Conservation (phyloP, 2,888 invertebrate genomes). For the Lamproptera curius region DNA sequence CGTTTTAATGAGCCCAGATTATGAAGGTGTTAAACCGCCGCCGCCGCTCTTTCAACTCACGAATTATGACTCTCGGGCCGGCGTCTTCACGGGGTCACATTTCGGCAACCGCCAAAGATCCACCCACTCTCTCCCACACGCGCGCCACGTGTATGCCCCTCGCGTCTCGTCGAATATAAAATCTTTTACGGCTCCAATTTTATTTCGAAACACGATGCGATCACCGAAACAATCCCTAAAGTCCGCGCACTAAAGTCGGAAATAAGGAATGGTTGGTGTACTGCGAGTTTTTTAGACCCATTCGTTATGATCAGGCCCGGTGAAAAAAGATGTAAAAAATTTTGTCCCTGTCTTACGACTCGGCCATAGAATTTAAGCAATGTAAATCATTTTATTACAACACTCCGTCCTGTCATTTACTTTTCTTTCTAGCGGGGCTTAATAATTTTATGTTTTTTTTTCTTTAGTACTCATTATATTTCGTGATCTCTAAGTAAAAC, state of each 20-base stretch:
- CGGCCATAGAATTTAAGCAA: constrained; percentile 69
- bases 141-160: constrained; percentile 47
- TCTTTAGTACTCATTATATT: too few species aligned
- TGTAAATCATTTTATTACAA: constrained; percentile 76
- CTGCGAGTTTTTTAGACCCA: constrained; percentile 59
- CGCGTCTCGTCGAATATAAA: constrained; percentile 58
- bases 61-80: constrained; percentile 70
- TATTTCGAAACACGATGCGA: constrained; percentile 33
- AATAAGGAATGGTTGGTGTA: constrained; percentile 29
- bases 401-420: constrained; percentile 58
- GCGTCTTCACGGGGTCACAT: constrained; percentile 65
- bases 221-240: constrained; percentile 49
- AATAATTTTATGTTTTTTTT: too few species aligned
- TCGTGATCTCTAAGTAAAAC: too few species aligned
- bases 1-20: constrained; percentile 74
- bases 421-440: too few species aligned
- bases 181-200: constrained; percentile 51
- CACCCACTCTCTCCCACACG: constrained; percentile 50
- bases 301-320: constrained; percentile 68
- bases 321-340: constrained; percentile 67
- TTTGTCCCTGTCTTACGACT: constrained; percentile 64
- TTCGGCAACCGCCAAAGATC: constrained; percentile 63
- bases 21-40: constrained; percentile 76
- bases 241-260: constrained; percentile 30
- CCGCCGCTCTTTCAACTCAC: constrained; percentile 70